Percentiles rank a stretch among this genome's conserved stretches.
Evolutionary conservation across 2,888 invertebrate species (phyloP).

Genomic region (Drosophila percnosoma): DNA sequence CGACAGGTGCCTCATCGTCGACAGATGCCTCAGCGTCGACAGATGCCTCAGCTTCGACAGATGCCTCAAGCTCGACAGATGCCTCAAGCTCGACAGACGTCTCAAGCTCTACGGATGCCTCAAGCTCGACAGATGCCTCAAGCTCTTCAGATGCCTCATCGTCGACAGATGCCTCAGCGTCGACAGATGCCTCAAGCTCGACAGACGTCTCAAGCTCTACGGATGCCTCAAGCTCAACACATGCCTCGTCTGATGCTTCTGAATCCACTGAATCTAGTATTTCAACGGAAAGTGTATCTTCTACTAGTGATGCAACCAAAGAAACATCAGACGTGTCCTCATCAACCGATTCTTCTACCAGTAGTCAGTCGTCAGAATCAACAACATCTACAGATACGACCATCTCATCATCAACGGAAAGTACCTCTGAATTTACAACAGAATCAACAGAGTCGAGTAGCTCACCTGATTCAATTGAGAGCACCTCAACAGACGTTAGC

Average conservation of each 20-base stretch:
- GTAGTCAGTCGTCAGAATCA: constrained; percentile 36
- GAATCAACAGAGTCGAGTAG: constrained; percentile 56
- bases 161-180: background rate
- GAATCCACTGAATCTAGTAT: constrained; percentile 31
- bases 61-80: background rate
- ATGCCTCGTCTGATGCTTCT: constrained; percentile 36
- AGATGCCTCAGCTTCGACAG: constrained; percentile 27
- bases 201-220: constrained; percentile 44
- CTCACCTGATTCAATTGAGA: constrained; percentile 30
- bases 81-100: constrained; percentile 30
- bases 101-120: constrained; percentile 35
- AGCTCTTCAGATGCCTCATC: background rate
- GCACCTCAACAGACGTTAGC: constrained; percentile 27
- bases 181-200: background rate
- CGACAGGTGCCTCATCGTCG: background rate
- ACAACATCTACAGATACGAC: constrained; percentile 44
- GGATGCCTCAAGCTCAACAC: constrained; percentile 31
- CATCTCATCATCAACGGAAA: too few relatives aligned
- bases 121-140: constrained; percentile 29
- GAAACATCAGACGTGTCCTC: constrained; percentile 39
- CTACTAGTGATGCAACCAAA: constrained; percentile 34
- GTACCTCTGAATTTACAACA: constrained; percentile 47
- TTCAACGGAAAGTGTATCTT: constrained; percentile 46
- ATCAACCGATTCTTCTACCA: constrained; percentile 41
- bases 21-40: constrained; percentile 12